A percentile compares a stretch with the other conserved stretches of the same genome.
Evolutionary conservation across 2,888 invertebrate species (phyloP).

Genomic region (Cryptocephalus primarius): DNA sequence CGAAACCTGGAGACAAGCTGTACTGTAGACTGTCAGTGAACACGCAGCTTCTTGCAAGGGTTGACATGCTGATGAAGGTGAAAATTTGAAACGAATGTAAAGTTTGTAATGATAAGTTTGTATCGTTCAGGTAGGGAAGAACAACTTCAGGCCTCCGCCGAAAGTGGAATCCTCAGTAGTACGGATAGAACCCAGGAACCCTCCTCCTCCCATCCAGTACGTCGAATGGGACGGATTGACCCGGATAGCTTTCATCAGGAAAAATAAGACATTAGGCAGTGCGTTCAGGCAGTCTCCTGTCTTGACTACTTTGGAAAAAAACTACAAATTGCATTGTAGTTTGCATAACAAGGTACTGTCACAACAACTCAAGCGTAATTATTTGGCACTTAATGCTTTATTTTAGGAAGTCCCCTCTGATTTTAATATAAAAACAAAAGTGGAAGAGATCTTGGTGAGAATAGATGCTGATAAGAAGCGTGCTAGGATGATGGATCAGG

Average conservation of each 20-base stretch:
- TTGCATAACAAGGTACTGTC: slow-evolving; percentile 61
- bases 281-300: slow-evolving; percentile 82
- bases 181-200: slow-evolving; percentile 92
- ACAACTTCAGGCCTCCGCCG: slow-evolving; percentile 97
- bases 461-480: slow-evolving; percentile 64
- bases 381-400: not conserved
- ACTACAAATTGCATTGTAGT: slow-evolving; percentile 82
- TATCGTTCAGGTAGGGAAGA: slow-evolving; percentile 74
- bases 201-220: slow-evolving; percentile 91
- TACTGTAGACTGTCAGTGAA: slow-evolving; percentile 95
- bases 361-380: not conserved
- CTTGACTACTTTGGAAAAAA: slow-evolving; percentile 75
- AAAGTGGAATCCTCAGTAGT: slow-evolving; percentile 99
- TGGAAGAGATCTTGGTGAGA: slow-evolving; percentile 61
- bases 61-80: slow-evolving; percentile 94
- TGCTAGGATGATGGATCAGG: slow-evolving; percentile 89
- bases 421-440: slow-evolving; percentile 72
- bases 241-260: slow-evolving; percentile 86
- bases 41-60: slow-evolving; percentile 87
- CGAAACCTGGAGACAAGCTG: slow-evolving; percentile 93
- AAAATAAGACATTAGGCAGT: slow-evolving; percentile 91
- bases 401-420: slow-evolving; percentile 59
- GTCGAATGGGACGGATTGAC: slow-evolving; percentile 98
- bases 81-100: slow-evolving; percentile 5
- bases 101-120: not conserved